Conservation (phyloP, 1,140 invertebrate species). For the Cydia pomonella region DNA sequence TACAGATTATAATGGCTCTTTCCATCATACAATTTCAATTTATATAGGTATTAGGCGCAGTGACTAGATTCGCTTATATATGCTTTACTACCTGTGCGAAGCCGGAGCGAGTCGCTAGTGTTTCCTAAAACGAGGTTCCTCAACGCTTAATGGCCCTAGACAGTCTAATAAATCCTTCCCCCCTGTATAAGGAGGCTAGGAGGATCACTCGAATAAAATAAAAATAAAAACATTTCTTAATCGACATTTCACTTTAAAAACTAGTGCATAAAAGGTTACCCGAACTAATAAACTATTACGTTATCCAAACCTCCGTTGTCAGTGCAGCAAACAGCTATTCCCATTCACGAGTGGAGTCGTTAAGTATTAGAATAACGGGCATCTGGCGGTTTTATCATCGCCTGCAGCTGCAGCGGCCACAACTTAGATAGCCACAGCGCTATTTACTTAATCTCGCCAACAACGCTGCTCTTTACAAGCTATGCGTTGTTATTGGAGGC, state of each 20-base stretch:
- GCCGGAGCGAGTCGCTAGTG: too few species aligned
- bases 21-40: too few species aligned
- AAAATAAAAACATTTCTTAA: too few species aligned
- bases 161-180: too few species aligned
- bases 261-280: background rate
- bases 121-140: too few species aligned
- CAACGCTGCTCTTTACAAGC: background rate
- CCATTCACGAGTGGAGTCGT: constrained; percentile 41
- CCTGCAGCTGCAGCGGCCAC: constrained; percentile 46
- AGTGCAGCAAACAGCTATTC: constrained; percentile 39
- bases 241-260: background rate
- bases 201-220: too few species aligned
- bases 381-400: constrained; percentile 51
- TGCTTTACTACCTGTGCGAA: too few species aligned
- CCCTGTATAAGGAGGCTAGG: too few species aligned
- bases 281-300: background rate
- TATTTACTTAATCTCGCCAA: constrained; percentile 24
- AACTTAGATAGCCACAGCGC: constrained; percentile 12
- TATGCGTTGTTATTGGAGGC: background rate
- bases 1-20: too few species aligned
- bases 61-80: too few species aligned
- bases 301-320: background rate
- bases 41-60: too few species aligned
- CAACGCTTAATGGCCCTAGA: too few species aligned
- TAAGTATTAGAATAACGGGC: constrained; percentile 50